Conservation (phyloP, 2,888 invertebrate genomes). For the Lithophane socia region DNA sequence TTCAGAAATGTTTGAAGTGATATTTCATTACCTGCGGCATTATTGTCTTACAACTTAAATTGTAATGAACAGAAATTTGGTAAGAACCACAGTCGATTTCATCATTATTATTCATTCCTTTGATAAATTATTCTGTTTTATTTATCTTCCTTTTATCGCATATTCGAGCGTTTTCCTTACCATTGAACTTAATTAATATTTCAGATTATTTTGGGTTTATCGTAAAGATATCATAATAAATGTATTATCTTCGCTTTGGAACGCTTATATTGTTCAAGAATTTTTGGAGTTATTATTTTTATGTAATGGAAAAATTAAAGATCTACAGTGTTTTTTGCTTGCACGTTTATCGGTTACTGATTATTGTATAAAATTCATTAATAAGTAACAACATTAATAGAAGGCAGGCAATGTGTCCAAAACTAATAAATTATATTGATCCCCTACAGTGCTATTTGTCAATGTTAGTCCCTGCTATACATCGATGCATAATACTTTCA, state of each 20-base stretch:
- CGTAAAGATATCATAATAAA: slow-evolving; percentile 30
- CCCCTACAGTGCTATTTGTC: not conserved
- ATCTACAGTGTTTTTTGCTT: not conserved
- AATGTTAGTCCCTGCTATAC: not conserved
- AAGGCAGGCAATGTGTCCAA: not conserved
- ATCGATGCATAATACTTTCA: not conserved
- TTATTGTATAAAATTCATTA: not conserved
- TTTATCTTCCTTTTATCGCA: slow-evolving; percentile 44
- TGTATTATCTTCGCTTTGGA: slow-evolving; percentile 5
- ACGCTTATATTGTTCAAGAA: slow-evolving; percentile 11
- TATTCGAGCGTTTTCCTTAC: slow-evolving; percentile 44
- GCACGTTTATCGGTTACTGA: not conserved
- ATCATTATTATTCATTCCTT: slow-evolving; percentile 45
- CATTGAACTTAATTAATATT: slow-evolving; percentile 60
- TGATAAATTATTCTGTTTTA: slow-evolving; percentile 51
- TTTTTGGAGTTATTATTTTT: slow-evolving; percentile 1
- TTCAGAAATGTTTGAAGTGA: not conserved
- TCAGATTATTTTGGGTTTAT: slow-evolving; percentile 33
- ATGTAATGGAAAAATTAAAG: not conserved
- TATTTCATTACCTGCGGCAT: not conserved
- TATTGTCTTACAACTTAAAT: not conserved
- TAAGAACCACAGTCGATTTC: slow-evolving; percentile 18
- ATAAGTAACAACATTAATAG: not conserved
- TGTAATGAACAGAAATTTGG: not conserved
- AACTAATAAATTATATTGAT: too few species aligned